These are phyloP conservation scores for Spongilla lacustris DNA, from an alignment of 37 sponge, comb jelly and placozoan species.

Conservation along the genomic window DNA sequence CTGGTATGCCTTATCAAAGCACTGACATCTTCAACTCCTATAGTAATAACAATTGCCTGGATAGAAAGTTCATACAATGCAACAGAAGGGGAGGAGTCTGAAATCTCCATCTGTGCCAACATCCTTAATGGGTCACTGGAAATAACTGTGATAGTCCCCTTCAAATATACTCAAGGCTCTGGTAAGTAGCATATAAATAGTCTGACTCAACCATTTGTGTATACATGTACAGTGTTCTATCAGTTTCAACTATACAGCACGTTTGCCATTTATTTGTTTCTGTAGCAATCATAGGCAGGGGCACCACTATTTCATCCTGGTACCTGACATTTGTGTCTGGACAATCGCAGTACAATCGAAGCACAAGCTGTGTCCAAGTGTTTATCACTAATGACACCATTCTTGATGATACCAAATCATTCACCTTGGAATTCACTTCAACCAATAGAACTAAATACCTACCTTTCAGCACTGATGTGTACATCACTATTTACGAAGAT, in stretches of 20 bases:
- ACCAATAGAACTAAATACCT: neutral
- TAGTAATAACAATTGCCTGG: neutral
- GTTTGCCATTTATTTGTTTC: too few relatives aligned
- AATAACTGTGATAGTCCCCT: neutral
- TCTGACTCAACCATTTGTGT: too few relatives aligned
- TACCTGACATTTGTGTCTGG: neutral
- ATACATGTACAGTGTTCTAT: too few relatives aligned
- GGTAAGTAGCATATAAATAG: too few relatives aligned
- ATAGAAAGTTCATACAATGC: neutral
- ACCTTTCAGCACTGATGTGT: neutral
- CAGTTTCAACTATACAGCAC: too few relatives aligned
- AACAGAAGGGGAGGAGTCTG: neutral
- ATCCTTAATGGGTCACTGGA: neutral
- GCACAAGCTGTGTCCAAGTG: neutral
- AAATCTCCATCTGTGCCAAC: neutral
- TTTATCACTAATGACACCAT: neutral
- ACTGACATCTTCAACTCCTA: neutral
- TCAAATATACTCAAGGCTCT: neutral
- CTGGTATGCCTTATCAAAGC: too few relatives aligned
- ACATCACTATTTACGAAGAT: neutral
- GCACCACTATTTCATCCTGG: neutral
- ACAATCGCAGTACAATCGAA: neutral
- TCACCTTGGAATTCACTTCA: neutral
- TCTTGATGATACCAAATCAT: neutral
- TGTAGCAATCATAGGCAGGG: too few relatives aligned